Evolutionary conservation across 2,888 invertebrate genomes (phyloP).

Genomic region (Brachycybe producta): DNA sequence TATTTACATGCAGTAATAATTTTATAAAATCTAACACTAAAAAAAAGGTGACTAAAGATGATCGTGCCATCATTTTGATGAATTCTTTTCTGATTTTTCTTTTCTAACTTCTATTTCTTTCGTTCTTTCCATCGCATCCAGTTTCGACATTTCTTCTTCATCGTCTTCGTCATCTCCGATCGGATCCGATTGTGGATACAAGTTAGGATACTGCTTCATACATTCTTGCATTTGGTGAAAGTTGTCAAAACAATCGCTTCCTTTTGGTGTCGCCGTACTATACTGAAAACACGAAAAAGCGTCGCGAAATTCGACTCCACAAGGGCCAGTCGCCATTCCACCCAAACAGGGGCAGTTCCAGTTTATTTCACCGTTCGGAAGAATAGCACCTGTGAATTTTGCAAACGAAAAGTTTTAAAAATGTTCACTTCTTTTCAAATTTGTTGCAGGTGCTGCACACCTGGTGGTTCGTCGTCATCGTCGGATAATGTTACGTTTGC

Average conservation of each 20-base stretch:
- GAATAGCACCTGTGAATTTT: constrained; percentile 63
- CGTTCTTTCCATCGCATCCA: constrained; percentile 1
- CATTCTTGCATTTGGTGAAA: constrained; percentile 18
- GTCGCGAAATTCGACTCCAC: constrained; percentile 81
- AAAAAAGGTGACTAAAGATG: no score
- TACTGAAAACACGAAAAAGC: constrained; percentile 93
- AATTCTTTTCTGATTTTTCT: neutral
- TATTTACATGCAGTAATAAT: no score
- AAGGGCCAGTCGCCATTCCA: constrained; percentile 95
- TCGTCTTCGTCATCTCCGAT: constrained; percentile 9
- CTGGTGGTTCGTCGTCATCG: constrained; percentile 25
- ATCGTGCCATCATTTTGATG: no score
- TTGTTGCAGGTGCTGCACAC: neutral
- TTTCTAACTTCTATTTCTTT: constrained; percentile 1
- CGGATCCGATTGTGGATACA: constrained; percentile 14
- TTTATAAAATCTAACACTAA: no score
- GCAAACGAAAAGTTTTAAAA: neutral
- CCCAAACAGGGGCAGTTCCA: constrained; percentile 96
- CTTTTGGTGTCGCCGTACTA: constrained; percentile 68
- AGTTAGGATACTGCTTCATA: constrained; percentile 17
- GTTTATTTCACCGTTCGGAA: constrained; percentile 78
- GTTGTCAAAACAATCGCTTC: constrained; percentile 73
- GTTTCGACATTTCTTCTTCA: constrained; percentile 1
- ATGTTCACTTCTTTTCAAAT: no score
- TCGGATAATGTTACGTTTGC: constrained; percentile 43